A percentile compares a stretch with the other conserved stretches of the same genome.
Evolutionary conservation across 2,113 vertebrate genomes (phyloP).

Genomic region (Mustela lutreola): DNA sequence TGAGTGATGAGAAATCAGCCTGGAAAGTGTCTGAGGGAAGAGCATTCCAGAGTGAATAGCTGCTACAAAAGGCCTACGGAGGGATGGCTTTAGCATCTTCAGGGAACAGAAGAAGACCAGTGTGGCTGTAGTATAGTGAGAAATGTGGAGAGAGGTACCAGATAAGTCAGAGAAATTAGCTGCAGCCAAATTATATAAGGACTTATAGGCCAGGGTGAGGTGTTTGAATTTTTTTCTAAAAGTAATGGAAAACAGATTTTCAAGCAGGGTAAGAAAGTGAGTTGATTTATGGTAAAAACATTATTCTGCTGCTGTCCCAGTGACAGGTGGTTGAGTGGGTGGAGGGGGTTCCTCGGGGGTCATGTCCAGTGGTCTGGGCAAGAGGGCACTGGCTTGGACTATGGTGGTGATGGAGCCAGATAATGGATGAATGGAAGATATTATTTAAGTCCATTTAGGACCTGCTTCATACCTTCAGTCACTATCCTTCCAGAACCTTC

Average conservation of each 20-base stretch:
- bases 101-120: neutral
- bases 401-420: neutral
- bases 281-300: neutral
- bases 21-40: neutral
- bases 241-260: neutral
- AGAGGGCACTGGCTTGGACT: neutral
- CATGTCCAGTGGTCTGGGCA: neutral
- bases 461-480: neutral
- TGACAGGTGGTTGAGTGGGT: too few species aligned
- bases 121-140: neutral
- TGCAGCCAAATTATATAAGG: neutral
- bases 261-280: neutral
- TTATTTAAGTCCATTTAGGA: neutral
- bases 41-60: neutral
- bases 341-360: neutral
- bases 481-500: neutral
- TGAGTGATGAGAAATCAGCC: neutral
- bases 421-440: neutral
- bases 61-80: neutral
- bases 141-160: neutral
- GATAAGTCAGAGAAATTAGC: neutral
- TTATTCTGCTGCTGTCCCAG: neutral
- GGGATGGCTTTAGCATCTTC: neutral
- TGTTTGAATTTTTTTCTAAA: neutral
- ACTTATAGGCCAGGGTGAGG: neutral